Evolutionary conservation across 2,888 invertebrate genomes (phyloP).

Genomic region (Panorpa germanica): DNA sequence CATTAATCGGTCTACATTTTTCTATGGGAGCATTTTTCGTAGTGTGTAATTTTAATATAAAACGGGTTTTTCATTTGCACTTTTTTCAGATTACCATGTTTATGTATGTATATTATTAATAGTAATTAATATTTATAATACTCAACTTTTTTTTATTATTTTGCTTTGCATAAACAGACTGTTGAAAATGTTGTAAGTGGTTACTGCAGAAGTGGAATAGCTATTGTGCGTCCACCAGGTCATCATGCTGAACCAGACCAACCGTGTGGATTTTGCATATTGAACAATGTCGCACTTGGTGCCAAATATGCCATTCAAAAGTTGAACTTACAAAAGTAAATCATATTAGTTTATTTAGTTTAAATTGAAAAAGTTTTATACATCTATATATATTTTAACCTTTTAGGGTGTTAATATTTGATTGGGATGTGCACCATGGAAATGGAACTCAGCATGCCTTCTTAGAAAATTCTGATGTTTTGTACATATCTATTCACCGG

Average conservation of each 20-base stretch:
- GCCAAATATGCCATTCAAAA: slow-evolving; percentile 54
- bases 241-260: slow-evolving; percentile 66
- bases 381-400: slow-evolving; percentile 6
- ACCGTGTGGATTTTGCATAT: slow-evolving; percentile 78
- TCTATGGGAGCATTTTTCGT: no score
- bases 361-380: slow-evolving; percentile 8
- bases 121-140: no score
- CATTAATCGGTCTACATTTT: no score
- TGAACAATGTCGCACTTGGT: slow-evolving; percentile 72
- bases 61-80: no score
- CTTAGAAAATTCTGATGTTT: slow-evolving; percentile 51
- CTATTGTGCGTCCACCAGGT: slow-evolving; percentile 76
- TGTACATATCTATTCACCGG: slow-evolving; percentile 84
- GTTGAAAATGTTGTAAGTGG: slow-evolving; percentile 51
- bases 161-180: no score
- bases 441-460: slow-evolving; percentile 79
- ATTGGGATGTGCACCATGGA: slow-evolving; percentile 96
- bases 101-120: no score
- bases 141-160: no score
- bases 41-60: no score
- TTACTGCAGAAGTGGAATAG: slow-evolving; percentile 50
- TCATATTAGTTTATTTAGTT: slow-evolving; percentile 3
- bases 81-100: no score
- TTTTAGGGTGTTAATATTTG: slow-evolving; percentile 51
- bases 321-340: slow-evolving; percentile 36